These are phyloP conservation scores for Hofmannophila pseudospretella DNA, from an alignment of 2,888 invertebrate species.

Conservation along the genomic window DNA sequence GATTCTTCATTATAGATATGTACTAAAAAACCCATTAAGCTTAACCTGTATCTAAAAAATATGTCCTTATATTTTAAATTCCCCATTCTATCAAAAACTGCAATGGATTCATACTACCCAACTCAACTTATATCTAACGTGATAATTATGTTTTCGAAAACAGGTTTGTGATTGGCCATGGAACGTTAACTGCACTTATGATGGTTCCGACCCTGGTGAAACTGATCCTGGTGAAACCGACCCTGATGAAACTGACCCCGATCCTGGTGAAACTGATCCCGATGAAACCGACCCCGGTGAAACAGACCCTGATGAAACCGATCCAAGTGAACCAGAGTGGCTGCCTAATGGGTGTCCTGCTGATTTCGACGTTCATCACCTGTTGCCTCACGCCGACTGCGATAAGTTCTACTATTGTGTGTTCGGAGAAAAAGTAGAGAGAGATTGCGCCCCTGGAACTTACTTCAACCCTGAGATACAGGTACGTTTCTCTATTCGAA, in stretches of 20 bases:
- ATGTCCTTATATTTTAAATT: too few species aligned
- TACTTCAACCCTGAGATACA: slow-evolving; percentile 39
- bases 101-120: not conserved
- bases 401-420: slow-evolving; percentile 40
- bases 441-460: slow-evolving; percentile 27
- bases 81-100: too few species aligned
- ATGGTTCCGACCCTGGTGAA: not conserved
- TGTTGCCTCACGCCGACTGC: slow-evolving; percentile 45
- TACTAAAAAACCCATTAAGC: too few species aligned
- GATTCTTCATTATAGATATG: too few species aligned
- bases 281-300: not conserved
- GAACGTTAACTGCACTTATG: slow-evolving; percentile 13
- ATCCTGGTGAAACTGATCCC: not conserved
- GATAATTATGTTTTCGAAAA: not conserved
- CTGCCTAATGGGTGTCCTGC: slow-evolving; percentile 29
- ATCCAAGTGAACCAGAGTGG: too few species aligned
- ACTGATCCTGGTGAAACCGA: too few species aligned
- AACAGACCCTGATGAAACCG: too few species aligned
- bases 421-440: slow-evolving; percentile 28
- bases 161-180: slow-evolving; percentile 21
- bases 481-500: slow-evolving; percentile 32
- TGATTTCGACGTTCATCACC: slow-evolving; percentile 38
- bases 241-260: not conserved
- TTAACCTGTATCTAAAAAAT: too few species aligned
- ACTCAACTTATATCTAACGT: not conserved